Evolutionary conservation across 1,140 invertebrate species (phyloP).

Genomic region (Anastrepha ludens): DNA sequence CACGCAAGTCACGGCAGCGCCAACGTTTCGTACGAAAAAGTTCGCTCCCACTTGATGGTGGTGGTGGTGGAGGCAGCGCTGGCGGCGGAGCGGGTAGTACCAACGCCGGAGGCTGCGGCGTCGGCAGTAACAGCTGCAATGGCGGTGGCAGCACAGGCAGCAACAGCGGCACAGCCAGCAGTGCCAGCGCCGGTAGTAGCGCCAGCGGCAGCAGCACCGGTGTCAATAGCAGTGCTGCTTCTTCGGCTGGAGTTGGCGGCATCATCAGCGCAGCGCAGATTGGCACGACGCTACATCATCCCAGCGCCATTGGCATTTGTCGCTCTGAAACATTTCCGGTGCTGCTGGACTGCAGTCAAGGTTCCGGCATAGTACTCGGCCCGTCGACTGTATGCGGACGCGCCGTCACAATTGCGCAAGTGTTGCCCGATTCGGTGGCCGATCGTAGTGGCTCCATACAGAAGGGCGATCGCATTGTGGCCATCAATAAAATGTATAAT

Average conservation of each 20-base stretch:
- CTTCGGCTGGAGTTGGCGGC: slow-evolving; percentile 42
- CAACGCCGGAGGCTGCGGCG: neutral
- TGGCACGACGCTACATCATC: slow-evolving; percentile 57
- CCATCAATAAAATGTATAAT: slow-evolving; percentile 85
- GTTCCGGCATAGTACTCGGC: slow-evolving; percentile 69
- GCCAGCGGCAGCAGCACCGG: slow-evolving; percentile 50
- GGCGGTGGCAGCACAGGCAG: slow-evolving; percentile 31
- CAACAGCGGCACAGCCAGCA: slow-evolving; percentile 13
- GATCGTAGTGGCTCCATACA: slow-evolving; percentile 84
- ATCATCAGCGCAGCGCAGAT: neutral
- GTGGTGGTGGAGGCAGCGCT: neutral
- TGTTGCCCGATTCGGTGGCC: slow-evolving; percentile 71
- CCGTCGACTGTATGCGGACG: slow-evolving; percentile 59
- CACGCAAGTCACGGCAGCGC: slow-evolving; percentile 71
- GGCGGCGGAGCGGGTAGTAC: neutral
- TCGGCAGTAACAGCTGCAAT: neutral
- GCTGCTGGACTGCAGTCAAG: slow-evolving; percentile 71
- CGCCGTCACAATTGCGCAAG: slow-evolving; percentile 68
- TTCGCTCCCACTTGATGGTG: slow-evolving; percentile 69
- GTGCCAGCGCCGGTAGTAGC: neutral
- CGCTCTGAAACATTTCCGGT: slow-evolving; percentile 72
- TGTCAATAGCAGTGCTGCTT: slow-evolving; percentile 43
- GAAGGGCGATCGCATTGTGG: slow-evolving; percentile 87
- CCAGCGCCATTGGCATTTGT: slow-evolving; percentile 66
- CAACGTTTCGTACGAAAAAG: slow-evolving; percentile 71